phyloP scores from a whole-genome alignment of 2,888 invertebrate genomes.

The Athalia circularis region DNA sequence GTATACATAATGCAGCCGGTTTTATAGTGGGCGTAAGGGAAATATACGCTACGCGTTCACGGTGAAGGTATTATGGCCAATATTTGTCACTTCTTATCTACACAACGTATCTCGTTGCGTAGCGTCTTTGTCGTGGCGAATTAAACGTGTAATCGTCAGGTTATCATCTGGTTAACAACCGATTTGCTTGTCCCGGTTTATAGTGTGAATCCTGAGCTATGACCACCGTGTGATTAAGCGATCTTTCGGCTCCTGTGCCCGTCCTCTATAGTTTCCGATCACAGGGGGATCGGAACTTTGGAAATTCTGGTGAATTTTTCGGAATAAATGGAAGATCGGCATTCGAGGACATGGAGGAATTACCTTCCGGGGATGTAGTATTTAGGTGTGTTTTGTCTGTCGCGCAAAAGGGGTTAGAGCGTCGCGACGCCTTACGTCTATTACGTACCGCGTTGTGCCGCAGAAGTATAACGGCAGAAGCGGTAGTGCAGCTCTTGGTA shows the following conservation, averaged over 20 bases:
- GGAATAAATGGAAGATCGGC: too few species aligned
- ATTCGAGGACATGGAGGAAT: too few species aligned
- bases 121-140: constrained; percentile 67
- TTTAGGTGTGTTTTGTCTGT: too few species aligned
- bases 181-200: constrained; percentile 45
- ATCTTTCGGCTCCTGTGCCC: background rate
- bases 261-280: background rate
- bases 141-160: constrained; percentile 68
- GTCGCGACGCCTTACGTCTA: too few species aligned
- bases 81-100: constrained; percentile 72
- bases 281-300: too few species aligned
- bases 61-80: constrained; percentile 65
- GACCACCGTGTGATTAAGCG: constrained; percentile 30
- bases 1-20: background rate
- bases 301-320: too few species aligned
- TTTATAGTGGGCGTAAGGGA: background rate
- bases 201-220: background rate
- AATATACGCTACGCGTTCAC: background rate
- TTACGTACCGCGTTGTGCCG: background rate
- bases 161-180: constrained; percentile 70
- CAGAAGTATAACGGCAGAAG: background rate
- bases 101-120: constrained; percentile 62
- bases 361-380: too few species aligned
- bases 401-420: too few species aligned
- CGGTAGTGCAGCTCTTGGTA: background rate